A percentile compares a stretch with the other conserved stretches of the same genome.
Evolutionary conservation across 2,113 vertebrate species (phyloP).

Genomic region (Eurystomus gularis): DNA sequence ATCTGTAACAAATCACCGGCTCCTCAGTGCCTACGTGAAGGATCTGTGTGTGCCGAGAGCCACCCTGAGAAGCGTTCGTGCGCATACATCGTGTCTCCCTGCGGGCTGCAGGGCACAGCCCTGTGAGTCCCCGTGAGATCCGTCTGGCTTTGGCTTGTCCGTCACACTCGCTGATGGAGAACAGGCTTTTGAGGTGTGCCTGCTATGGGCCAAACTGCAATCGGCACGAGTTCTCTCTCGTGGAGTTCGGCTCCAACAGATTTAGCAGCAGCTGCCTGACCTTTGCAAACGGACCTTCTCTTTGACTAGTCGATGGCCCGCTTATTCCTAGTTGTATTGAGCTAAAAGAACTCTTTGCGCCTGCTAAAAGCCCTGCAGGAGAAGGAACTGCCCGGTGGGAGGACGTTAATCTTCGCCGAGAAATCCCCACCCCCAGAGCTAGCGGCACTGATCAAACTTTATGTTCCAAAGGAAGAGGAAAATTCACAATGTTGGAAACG

Average conservation of each 20-base stretch:
- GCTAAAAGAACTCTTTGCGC: neutral
- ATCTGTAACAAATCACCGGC: constrained; percentile 72
- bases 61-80: constrained; percentile 7
- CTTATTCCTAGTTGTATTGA: neutral
- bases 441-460: neutral
- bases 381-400: accelerated
- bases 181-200: neutral
- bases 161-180: neutral
- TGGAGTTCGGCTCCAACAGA: neutral
- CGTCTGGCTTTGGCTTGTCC: neutral
- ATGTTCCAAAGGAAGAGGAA: neutral
- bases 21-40: constrained; percentile 52
- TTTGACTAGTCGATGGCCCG: accelerated
- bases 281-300: neutral
- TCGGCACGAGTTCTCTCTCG: neutral
- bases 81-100: accelerated
- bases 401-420: neutral
- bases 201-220: neutral
- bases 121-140: neutral
- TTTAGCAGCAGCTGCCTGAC: neutral
- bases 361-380: neutral
- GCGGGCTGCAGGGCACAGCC: neutral
- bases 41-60: constrained; percentile 65
- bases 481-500: neutral
- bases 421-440: neutral